Conservation (phyloP, 1,140 invertebrate genomes). For the Mamestra configurata region DNA sequence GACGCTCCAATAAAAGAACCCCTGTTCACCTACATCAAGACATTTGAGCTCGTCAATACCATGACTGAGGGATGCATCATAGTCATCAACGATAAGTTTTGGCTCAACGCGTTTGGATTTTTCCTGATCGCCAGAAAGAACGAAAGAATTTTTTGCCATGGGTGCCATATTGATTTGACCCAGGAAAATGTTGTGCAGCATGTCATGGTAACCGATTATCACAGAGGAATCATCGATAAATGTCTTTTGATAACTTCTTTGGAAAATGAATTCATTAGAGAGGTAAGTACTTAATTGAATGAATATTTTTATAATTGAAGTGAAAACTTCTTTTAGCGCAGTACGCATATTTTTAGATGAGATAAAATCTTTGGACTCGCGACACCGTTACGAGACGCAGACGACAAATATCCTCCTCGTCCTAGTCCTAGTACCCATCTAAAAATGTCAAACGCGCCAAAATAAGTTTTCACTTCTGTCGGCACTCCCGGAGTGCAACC, state of each 20-base stretch:
- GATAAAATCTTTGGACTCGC: no score
- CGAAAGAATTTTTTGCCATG: constrained; percentile 3
- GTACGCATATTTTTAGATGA: no score
- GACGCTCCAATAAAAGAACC: not conserved
- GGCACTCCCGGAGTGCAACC: no score
- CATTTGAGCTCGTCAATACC: not conserved
- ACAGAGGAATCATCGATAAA: constrained; percentile 2
- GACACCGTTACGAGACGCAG: no score
- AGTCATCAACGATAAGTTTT: constrained; percentile 1
- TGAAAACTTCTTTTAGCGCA: no score
- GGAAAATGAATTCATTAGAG: constrained; percentile 57
- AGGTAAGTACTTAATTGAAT: no score
- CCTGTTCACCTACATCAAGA: not conserved
- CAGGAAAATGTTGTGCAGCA: not conserved
- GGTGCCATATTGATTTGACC: constrained; percentile 20
- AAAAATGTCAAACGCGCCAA: no score
- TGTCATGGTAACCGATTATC: constrained; percentile 15
- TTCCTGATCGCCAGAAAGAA: not conserved
- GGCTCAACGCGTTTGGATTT: not conserved
- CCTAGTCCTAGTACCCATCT: no score
- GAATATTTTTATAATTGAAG: no score
- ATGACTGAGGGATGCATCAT: not conserved
- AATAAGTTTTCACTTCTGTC: no score
- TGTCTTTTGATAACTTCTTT: constrained; percentile 38
- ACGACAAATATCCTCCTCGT: no score